Conservation (phyloP, 2,888 invertebrate genomes). For the Melieria crassipennis region DNA sequence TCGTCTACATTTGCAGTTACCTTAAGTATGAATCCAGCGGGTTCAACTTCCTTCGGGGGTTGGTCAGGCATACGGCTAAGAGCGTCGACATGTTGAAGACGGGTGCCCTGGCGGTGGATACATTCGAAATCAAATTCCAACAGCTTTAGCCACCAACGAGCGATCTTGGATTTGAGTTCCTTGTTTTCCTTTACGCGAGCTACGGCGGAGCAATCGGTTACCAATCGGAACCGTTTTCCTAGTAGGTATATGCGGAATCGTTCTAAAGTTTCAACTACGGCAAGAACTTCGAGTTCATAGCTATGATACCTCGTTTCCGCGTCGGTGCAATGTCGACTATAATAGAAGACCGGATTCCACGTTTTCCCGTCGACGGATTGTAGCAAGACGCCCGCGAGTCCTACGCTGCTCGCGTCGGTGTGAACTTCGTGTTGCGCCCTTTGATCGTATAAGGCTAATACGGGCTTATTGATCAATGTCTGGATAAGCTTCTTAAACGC, state of each 20-base stretch:
- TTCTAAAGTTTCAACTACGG: conserved; percentile 38
- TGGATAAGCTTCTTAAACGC: not conserved
- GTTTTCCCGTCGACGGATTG: conserved; percentile 16
- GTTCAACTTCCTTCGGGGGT: conserved; percentile 25
- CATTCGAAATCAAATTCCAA: too few relatives aligned
- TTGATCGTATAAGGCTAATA: not conserved
- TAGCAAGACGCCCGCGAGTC: conserved; percentile 36
- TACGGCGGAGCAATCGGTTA: conserved; percentile 25
- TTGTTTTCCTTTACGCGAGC: conserved; percentile 11
- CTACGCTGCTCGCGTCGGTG: conserved; percentile 40
- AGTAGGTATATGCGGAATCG: too few relatives aligned
- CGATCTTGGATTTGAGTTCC: conserved; percentile 23
- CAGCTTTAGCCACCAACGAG: conserved; percentile 37
- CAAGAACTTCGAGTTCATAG: conserved; percentile 40
- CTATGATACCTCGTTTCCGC: conserved; percentile 38
- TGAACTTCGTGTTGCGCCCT: conserved; percentile 41
- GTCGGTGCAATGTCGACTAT: conserved; percentile 39
- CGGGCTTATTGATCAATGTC: not conserved
- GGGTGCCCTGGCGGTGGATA: conserved; percentile 9
- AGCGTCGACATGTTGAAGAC: conserved; percentile 29
- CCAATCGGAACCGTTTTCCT: conserved; percentile 37
- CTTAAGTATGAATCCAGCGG: conserved; percentile 16
- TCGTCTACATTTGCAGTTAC: conserved; percentile 19
- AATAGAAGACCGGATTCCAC: conserved; percentile 35
- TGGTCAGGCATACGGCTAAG: conserved; percentile 26